A percentile compares a stretch with the other conserved stretches of the same genome.
Evolutionary conservation across 2,113 vertebrate species (phyloP).

Genomic region (Hydropotes inermis): DNA sequence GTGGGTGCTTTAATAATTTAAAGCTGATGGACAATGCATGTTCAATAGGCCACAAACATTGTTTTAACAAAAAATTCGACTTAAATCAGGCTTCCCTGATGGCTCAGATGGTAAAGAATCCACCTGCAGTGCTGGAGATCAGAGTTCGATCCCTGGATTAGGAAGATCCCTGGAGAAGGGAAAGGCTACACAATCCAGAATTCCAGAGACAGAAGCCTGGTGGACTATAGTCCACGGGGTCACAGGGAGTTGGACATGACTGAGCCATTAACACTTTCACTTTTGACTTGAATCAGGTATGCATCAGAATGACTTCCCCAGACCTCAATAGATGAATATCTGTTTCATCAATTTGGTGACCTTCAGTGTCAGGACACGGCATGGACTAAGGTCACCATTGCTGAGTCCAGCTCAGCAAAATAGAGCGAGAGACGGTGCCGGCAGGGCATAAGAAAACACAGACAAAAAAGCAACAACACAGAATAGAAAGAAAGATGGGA

Average conservation of each 20-base stretch:
- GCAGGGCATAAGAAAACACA: neutral
- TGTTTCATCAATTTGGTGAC: neutral
- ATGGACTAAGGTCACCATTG: neutral
- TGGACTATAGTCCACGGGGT: neutral
- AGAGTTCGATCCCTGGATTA: neutral
- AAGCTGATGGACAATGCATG: neutral
- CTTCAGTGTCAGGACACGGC: too few species aligned
- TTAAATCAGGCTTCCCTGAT: neutral
- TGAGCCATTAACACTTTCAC: neutral
- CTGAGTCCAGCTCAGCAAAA: neutral
- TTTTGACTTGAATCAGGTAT: neutral
- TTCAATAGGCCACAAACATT: neutral
- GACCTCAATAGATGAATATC: neutral
- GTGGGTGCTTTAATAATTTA: neutral
- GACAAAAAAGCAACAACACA: neutral
- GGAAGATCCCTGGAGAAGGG: neutral
- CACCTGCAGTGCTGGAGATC: neutral
- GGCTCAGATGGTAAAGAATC: neutral
- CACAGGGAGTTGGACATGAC: neutral
- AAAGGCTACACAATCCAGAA: neutral
- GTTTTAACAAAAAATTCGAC: neutral
- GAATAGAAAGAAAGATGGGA: neutral
- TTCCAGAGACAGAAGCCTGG: neutral
- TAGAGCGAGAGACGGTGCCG: neutral
- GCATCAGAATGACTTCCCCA: neutral